phyloP scores from a whole-genome alignment of 2,797 vertebrate genomes.

The Sebastolobus alascanus region DNA sequence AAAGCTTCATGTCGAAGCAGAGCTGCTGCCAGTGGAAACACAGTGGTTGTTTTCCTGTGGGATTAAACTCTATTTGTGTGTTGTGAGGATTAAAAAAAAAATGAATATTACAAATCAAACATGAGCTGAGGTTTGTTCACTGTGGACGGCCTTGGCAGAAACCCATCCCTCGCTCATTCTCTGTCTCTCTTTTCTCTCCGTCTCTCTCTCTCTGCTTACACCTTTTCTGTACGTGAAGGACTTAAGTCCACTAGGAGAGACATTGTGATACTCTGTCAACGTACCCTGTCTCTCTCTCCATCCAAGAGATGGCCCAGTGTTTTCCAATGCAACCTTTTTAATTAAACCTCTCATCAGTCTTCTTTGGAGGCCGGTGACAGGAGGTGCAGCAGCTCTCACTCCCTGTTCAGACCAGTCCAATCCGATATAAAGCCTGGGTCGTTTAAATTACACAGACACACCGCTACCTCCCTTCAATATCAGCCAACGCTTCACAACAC shows the following conservation, averaged over 20 bases:
- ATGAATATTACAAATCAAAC: slow-evolving; percentile 70
- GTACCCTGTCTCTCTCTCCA: slow-evolving; percentile 9
- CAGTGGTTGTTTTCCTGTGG: slow-evolving; percentile 45
- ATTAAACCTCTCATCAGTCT: slow-evolving; percentile 65
- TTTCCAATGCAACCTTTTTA: slow-evolving; percentile 59
- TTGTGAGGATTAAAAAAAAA: slow-evolving; percentile 49
- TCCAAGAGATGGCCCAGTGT: slow-evolving; percentile 49
- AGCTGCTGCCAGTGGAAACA: slow-evolving; percentile 52
- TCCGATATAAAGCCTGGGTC: slow-evolving; percentile 27
- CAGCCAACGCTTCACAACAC: slow-evolving; percentile 48
- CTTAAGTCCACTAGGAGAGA: slow-evolving; percentile 18
- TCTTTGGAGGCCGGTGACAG: slow-evolving; percentile 36
- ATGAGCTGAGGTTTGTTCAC: slow-evolving; percentile 57
- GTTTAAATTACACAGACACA: slow-evolving; percentile 39
- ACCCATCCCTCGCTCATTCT: slow-evolving; percentile 20
- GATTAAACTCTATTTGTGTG: slow-evolving; percentile 64
- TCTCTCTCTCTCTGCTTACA: neutral
- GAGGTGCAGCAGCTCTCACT: slow-evolving; percentile 14
- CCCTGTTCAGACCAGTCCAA: slow-evolving; percentile 19
- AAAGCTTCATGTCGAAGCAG: slow-evolving; percentile 42
- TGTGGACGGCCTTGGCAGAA: slow-evolving; percentile 32
- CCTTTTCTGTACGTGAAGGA: slow-evolving; percentile 23
- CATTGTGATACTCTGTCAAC: slow-evolving; percentile 17
- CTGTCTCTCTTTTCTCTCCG: neutral
- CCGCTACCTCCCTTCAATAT: slow-evolving; percentile 24